Base-by-base conservation (phyloP, 92 coral and sea anemone genomes). In the Epizoanthus fatuus region DNA sequence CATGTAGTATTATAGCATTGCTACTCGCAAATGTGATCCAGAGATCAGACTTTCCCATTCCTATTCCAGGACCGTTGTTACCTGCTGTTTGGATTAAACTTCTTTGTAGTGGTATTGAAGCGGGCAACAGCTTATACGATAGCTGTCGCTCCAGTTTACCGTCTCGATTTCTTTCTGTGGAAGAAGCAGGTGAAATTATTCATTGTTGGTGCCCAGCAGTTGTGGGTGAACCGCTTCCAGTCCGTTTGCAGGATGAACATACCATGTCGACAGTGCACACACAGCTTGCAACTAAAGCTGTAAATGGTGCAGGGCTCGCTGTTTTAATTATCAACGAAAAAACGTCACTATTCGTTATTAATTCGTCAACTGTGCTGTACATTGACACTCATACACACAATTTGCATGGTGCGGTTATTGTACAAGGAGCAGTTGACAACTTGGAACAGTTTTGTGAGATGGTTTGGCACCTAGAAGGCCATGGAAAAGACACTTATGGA, bases 1-100 rank as follows among this genome's bases (percentile, higher is more conserved):
- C 87, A 22, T 83, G 87, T 53, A 83, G 80, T 37, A 42, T 81
- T 14, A 81, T 67, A 7, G 87, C 87, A 0, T 25, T 84, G n/a
- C 3, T 84, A 13, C 63, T 84, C 14, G 81, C 68, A 71, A 38
- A 59, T 12, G 87, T 54, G 37, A 47, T 69, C 13, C 37, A 63
- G 71, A 7, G 20, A 2, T 51, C 45, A 13, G 47, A 44, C 14
- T 17, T 80, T 37, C 58, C 85, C 8, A 44, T 63, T 63, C 85
- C 85, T 5, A 55, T 35, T 80, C 17, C 20, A 12, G 74, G 59
- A 32, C 37, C 40, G n/a, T 44, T 65, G 11, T 32, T 69, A 9
- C 45, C 75, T 19, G 29, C 49, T 8, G 11, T 64, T 1, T 84
- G 87, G 87, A 72, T 83, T 17, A 84, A 71, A 29, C 87, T 84